A percentile compares a stretch with the other conserved stretches of the same genome.
Evolutionary conservation across 2,113 vertebrate genomes (phyloP).

Genomic region (Catharus bicknelli): DNA sequence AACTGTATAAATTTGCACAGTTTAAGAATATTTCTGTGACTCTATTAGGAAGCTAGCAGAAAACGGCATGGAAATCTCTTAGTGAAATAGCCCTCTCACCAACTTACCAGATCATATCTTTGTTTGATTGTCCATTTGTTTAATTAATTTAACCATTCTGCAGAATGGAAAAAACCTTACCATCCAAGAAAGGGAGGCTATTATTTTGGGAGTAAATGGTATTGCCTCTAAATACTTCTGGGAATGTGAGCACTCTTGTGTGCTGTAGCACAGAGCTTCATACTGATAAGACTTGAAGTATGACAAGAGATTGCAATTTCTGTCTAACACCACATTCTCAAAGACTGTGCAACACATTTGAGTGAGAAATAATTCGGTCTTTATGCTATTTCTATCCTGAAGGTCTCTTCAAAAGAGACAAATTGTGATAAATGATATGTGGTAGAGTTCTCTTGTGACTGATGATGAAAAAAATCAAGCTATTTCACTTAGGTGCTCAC

Average conservation of each 20-base stretch:
- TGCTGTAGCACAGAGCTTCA: background rate
- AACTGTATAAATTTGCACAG: background rate
- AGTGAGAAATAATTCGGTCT: background rate
- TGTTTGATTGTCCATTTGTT: background rate
- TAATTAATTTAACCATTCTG: background rate
- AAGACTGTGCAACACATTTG: background rate
- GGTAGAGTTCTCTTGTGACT: background rate
- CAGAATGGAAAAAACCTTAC: background rate
- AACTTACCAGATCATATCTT: background rate
- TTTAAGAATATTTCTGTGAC: background rate
- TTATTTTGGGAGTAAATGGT: background rate
- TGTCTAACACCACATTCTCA: background rate
- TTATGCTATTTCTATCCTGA: background rate
- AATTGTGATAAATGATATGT: background rate
- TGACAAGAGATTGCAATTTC: constrained; percentile 1
- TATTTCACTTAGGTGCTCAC: background rate
- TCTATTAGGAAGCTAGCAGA: background rate
- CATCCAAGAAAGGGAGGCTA: background rate
- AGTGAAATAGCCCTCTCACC: background rate
- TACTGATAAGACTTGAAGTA: background rate
- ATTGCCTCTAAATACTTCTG: background rate
- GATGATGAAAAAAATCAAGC: background rate
- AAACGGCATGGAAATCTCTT: background rate
- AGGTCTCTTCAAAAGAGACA: background rate
- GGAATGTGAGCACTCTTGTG: background rate